Percentiles rank a stretch among this genome's conserved stretches.
Conservation (phyloP, 2,113 vertebrate genomes). For the Chionis minor region DNA sequence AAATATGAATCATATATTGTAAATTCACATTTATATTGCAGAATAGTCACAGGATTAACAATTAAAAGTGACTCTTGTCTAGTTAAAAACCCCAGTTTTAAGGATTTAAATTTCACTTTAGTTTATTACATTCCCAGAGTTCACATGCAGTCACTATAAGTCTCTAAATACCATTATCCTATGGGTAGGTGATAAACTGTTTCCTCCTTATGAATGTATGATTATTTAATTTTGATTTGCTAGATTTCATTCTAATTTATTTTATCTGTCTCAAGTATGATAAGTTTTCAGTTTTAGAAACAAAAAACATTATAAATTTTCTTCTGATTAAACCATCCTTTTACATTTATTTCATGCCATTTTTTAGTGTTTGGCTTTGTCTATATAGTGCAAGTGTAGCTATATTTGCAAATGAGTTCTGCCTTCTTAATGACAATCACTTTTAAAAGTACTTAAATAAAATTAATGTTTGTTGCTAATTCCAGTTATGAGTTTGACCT, state of each 20-base stretch:
- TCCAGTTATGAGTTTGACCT: not conserved
- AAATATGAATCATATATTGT: not conserved
- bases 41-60: not conserved
- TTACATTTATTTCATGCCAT: not conserved
- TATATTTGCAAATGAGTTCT: not conserved
- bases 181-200: not conserved
- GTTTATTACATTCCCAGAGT: not conserved
- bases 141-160: not conserved
- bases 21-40: not conserved
- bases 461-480: not conserved
- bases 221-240: not conserved
- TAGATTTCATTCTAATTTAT: not conserved
- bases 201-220: not conserved
- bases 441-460: not conserved
- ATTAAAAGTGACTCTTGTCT: not conserved
- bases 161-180: not conserved
- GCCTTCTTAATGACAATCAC: not conserved
- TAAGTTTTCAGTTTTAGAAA: not conserved
- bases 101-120: not conserved
- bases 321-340: not conserved
- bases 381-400: not conserved
- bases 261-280: not conserved
- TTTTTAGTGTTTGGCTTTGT: not conserved
- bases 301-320: not conserved
- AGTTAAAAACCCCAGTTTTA: not conserved